Evolutionary conservation across 2,888 invertebrate genomes (phyloP).

Genomic region (Chironomus tentans): DNA sequence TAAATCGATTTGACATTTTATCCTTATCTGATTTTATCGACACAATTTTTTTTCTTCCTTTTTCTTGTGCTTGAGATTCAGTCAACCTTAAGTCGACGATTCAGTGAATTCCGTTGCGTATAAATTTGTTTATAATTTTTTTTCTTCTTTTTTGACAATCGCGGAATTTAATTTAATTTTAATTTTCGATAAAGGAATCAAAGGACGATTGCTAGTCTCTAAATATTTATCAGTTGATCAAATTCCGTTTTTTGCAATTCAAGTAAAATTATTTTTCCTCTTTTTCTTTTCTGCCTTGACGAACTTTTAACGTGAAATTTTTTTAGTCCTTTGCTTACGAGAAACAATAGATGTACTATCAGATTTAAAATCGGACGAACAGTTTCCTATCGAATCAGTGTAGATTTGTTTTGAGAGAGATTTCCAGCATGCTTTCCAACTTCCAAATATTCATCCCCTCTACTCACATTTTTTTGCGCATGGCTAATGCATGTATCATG

Average conservation of each 20-base stretch:
- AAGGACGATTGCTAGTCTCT: neutral
- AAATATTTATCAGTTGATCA: neutral
- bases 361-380: slow-evolving; percentile 20
- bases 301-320: neutral
- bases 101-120: neutral
- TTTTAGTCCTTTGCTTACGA: slow-evolving; percentile 18
- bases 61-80: neutral
- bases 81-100: no score
- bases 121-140: neutral
- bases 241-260: neutral
- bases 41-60: no score
- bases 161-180: neutral
- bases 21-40: slow-evolving; percentile 4
- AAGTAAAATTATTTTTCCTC: neutral
- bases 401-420: neutral
- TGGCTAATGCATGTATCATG: neutral
- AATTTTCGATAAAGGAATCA: neutral
- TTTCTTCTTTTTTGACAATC: no score
- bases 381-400: slow-evolving; percentile 25
- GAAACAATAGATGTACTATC: slow-evolving; percentile 26
- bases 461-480: neutral
- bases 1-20: slow-evolving; percentile 14
- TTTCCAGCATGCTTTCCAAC: slow-evolving; percentile 1
- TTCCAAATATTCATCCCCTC: slow-evolving; percentile 23
- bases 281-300: neutral